Percentiles rank a stretch among this genome's conserved stretches.
Evolutionary conservation across 2,888 invertebrate genomes (phyloP).

Genomic region (Hypomecis atomaria): DNA sequence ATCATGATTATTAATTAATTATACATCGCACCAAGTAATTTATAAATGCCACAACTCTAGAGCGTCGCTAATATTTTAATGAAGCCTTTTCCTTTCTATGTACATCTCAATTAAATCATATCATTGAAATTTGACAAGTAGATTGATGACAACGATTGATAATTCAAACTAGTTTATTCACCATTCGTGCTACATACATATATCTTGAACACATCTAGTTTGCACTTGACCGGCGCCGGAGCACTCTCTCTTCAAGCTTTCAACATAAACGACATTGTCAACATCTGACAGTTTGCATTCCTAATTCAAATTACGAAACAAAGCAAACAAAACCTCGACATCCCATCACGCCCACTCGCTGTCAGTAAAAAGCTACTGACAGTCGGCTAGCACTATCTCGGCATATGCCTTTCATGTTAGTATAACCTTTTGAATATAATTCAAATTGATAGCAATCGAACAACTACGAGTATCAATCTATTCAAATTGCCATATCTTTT

Average conservation of each 20-base stretch:
- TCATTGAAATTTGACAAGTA: constrained; percentile 16
- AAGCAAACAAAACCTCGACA: constrained; percentile 40
- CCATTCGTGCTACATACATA: constrained; percentile 9
- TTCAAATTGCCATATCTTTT: constrained; percentile 10
- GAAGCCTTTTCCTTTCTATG: not conserved
- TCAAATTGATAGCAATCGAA: constrained; percentile 28
- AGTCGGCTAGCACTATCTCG: constrained; percentile 52
- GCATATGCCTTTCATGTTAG: constrained; percentile 53
- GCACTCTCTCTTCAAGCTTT: constrained; percentile 47
- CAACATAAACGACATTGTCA: constrained; percentile 47
- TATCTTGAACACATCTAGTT: constrained; percentile 22
- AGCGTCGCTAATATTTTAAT: not conserved
- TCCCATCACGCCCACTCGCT: constrained; percentile 31
- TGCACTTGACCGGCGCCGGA: constrained; percentile 35
- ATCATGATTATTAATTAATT: no score
- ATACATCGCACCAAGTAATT: no score
- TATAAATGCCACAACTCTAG: no score
- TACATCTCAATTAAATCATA: not conserved
- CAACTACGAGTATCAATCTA: constrained; percentile 29
- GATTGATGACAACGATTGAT: constrained; percentile 15
- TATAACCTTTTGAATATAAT: constrained; percentile 34
- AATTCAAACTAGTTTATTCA: constrained; percentile 20
- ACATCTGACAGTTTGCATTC: constrained; percentile 47
- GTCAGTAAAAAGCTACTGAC: constrained; percentile 44
- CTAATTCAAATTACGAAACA: constrained; percentile 54